Percentiles rank a stretch among this genome's conserved stretches.
phyloP scores from a whole-genome alignment of 2,113 vertebrate genomes.

The Pteronura brasiliensis region DNA sequence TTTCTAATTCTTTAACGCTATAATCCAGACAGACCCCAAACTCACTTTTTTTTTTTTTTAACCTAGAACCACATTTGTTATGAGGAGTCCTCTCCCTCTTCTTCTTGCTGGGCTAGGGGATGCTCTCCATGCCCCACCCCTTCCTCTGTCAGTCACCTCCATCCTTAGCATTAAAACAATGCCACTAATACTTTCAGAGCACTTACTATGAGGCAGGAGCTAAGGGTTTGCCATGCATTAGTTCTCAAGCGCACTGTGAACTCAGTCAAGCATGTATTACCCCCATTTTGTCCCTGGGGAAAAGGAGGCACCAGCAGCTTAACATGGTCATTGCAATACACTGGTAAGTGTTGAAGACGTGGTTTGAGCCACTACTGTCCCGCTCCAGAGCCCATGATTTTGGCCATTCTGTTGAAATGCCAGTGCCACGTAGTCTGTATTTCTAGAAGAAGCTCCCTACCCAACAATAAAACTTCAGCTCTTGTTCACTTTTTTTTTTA shows the following conservation, averaged over 20 bases:
- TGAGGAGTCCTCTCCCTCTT: neutral
- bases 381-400: neutral
- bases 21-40: neutral
- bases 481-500: neutral
- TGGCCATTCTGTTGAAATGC: neutral
- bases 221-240: neutral
- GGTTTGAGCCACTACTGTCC: neutral
- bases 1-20: neutral
- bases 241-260: neutral
- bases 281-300: neutral
- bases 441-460: neutral
- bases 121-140: accelerated
- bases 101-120: accelerated
- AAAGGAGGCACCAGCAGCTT: neutral
- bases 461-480: neutral
- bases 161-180: neutral
- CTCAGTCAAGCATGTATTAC: neutral
- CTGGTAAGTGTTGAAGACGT: too few relatives aligned
- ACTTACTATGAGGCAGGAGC: neutral
- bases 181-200: neutral
- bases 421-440: accelerated
- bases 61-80: neutral
- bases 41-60: too few relatives aligned
- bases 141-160: too few relatives aligned
- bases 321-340: neutral